Evolutionary conservation across 2,797 vertebrate species (phyloP).

Genomic region (Phylloscopus collybita): DNA sequence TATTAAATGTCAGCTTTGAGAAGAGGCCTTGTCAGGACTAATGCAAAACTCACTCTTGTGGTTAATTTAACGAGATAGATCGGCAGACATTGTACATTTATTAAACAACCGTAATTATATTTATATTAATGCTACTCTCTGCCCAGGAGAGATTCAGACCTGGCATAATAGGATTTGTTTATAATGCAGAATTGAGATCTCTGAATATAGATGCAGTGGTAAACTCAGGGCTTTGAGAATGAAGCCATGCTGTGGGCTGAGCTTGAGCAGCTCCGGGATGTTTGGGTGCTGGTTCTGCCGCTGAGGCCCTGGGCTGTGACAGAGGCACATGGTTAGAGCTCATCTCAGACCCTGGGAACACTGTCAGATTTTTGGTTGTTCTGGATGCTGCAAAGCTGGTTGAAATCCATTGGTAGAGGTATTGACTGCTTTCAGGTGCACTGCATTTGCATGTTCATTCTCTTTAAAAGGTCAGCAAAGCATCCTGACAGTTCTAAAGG

Average conservation of each 20-base stretch:
- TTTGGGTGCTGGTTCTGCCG: not conserved
- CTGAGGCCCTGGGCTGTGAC: not conserved
- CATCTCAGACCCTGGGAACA: not conserved
- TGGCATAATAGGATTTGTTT: constrained; percentile 1
- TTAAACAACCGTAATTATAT: constrained; percentile 41
- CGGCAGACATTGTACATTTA: not conserved
- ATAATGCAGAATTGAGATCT: not conserved
- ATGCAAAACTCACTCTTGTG: constrained; percentile 37
- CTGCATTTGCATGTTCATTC: not conserved
- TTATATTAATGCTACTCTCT: constrained; percentile 24
- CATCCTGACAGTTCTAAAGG: not conserved
- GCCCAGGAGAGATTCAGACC: constrained; percentile 1
- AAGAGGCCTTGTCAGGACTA: constrained; percentile 28
- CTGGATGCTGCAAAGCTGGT: not conserved
- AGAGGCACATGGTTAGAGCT: not conserved
- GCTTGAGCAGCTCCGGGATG: not conserved
- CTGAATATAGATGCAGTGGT: not conserved
- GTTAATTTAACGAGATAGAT: constrained; percentile 31
- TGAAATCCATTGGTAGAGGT: not conserved
- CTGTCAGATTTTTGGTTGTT: not conserved
- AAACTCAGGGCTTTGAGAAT: not conserved
- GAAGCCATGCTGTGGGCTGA: not conserved
- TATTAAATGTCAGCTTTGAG: constrained; percentile 44
- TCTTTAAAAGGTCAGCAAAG: constrained; percentile 5
- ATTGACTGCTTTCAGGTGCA: not conserved